Conservation (phyloP, 2,888 invertebrate genomes). For the Caenorhabditis macrosperma region DNA sequence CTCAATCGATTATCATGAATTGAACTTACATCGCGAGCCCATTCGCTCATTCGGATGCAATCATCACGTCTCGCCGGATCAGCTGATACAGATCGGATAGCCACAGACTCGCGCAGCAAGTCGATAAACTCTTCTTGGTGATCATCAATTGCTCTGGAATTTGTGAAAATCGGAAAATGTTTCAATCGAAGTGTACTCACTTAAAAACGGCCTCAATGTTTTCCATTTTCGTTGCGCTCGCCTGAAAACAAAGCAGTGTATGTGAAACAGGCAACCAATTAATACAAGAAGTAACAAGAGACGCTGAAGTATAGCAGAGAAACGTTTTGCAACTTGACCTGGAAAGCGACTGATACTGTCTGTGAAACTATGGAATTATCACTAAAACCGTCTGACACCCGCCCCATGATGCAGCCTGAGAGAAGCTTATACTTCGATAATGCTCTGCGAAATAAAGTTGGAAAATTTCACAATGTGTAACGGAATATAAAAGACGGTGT, state of each 20-base stretch:
- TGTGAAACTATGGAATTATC: slow-evolving; percentile 40
- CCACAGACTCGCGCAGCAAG: slow-evolving; percentile 89
- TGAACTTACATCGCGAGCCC: slow-evolving; percentile 82
- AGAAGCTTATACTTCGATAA: slow-evolving; percentile 42
- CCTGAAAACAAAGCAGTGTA: background rate
- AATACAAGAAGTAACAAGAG: background rate
- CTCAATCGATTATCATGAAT: slow-evolving; percentile 7
- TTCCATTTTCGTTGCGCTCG: slow-evolving; percentile 24
- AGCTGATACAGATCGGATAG: slow-evolving; percentile 95
- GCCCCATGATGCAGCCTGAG: slow-evolving; percentile 42
- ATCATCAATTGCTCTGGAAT: slow-evolving; percentile 87
- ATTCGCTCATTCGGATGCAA: slow-evolving; percentile 89
- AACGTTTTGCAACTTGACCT: slow-evolving; percentile 16
- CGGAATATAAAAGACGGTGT: background rate
- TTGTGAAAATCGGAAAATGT: background rate
- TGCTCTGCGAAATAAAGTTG: slow-evolving; percentile 20
- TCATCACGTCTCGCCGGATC: slow-evolving; percentile 89
- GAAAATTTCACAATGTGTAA: background rate
- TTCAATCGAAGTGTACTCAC: no score
- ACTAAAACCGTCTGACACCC: slow-evolving; percentile 35
- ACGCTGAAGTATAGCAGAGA: background rate
- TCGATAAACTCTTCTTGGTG: slow-evolving; percentile 88
- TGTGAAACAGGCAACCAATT: no score
- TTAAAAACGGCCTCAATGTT: slow-evolving; percentile 56
- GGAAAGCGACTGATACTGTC: slow-evolving; percentile 19